Percentiles rank a stretch among this genome's conserved stretches.
phyloP scores from a whole-genome alignment of 2,888 invertebrate genomes.

The Drosophila trichaetosa region DNA sequence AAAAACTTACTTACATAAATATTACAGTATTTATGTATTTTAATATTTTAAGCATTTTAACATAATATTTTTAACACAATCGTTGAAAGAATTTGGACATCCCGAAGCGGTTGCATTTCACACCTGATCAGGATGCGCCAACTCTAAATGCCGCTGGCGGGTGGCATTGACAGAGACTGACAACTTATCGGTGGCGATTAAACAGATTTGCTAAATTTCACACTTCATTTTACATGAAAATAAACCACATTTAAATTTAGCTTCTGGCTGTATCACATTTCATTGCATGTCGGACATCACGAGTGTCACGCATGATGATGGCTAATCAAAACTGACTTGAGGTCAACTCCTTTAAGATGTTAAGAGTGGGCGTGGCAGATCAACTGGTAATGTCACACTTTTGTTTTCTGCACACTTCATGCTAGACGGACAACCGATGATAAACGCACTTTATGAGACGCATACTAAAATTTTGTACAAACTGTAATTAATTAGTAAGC shows the following conservation, averaged over 20 bases:
- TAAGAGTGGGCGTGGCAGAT: conserved; percentile 41
- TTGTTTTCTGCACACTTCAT: conserved; percentile 74
- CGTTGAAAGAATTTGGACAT: not conserved
- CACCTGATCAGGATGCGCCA: conserved; percentile 52
- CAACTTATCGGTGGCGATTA: conserved; percentile 71
- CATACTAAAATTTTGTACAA: conserved; percentile 85
- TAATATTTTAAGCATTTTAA: not conserved
- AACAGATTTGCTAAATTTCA: conserved; percentile 81
- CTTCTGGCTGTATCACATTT: conserved; percentile 24
- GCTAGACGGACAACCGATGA: conserved; percentile 46
- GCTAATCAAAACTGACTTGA: not conserved
- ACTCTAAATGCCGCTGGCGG: conserved; percentile 35
- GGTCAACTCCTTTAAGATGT: conserved; percentile 22
- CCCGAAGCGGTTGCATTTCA: conserved; percentile 21
- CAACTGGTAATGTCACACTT: conserved; percentile 63
- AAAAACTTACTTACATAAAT: not conserved
- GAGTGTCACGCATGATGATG: conserved; percentile 19
- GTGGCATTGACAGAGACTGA: conserved; percentile 40
- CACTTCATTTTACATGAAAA: conserved; percentile 74
- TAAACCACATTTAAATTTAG: conserved; percentile 59
- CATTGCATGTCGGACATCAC: conserved; percentile 13
- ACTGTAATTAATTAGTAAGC: conserved; percentile 86
- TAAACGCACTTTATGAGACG: conserved; percentile 82
- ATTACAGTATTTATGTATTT: not conserved
- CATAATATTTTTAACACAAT: not conserved